These are phyloP conservation scores for Andricus grossulariae DNA, from an alignment of 1,140 invertebrate genomes.

Conservation along the genomic window DNA sequence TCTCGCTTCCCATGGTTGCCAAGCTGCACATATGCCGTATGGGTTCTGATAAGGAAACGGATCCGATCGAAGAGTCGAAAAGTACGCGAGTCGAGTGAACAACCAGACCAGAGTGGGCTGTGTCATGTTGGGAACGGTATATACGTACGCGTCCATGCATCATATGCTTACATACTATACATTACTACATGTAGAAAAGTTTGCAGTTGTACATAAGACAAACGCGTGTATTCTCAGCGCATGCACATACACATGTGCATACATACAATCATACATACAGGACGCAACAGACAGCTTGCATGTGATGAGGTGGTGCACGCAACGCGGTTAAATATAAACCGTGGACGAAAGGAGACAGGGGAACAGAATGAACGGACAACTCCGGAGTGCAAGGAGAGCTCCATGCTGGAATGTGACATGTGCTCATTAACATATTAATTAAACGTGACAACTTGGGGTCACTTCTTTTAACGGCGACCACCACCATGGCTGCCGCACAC, in stretches of 20 bases:
- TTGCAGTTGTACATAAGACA: no score
- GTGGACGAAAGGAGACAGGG: conserved; percentile 27
- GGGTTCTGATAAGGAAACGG: neutral
- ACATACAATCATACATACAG: neutral
- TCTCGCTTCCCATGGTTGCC: neutral
- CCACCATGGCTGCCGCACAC: conserved; percentile 33
- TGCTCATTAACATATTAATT: conserved; percentile 68
- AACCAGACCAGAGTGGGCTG: conserved; percentile 52
- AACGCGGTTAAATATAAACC: conserved; percentile 60
- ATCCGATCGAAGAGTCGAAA: neutral
- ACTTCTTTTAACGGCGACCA: conserved; percentile 52
- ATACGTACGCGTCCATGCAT: conserved; percentile 3
- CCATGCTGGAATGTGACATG: conserved; percentile 56
- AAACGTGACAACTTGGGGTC: conserved; percentile 61
- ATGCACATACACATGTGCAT: neutral
- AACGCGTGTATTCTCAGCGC: no score
- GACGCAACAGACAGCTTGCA: neutral
- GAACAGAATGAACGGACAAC: conserved; percentile 54
- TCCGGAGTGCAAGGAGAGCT: conserved; percentile 19
- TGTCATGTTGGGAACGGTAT: conserved; percentile 9
- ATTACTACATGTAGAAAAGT: no score
- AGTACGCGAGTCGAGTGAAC: conserved; percentile 8
- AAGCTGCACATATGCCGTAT: neutral
- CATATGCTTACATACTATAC: neutral
- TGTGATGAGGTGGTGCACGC: conserved; percentile 54